Base-by-base conservation (phyloP, 92 coral and sea anemone genomes). In the Parazoanthus atlanticus region DNA sequence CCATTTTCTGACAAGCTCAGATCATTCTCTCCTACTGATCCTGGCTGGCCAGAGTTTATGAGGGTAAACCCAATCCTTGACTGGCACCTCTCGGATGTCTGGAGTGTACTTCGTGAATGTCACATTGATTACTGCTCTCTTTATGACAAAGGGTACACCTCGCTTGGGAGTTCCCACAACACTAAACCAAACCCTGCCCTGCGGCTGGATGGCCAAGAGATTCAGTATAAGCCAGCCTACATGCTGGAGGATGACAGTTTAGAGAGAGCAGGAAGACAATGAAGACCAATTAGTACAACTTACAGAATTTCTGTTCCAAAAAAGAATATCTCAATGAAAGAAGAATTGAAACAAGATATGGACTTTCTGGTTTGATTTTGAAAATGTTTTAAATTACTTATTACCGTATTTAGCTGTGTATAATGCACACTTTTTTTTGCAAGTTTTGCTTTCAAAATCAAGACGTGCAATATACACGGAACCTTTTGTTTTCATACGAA, bases 41-140 rank as follows among this genome's bases (percentile, higher is more conserved):
- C 94, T 15, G 98, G 93, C 72, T 97, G 99, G 99, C 99, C 99
- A 3, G 91, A 85, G 64, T 95, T 94, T 90, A 95, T 92, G 94
- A 95, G 99, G 76, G 92, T 97, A 21, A 97, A 95, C 86, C 98
- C 99, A 78, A 97, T 97, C 79, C 91, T 97, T 56, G 98, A 97
- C 84, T 97, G 99, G 99, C 92, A 93, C 75, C 96, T 95, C 77
- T 87, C 92, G 0, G 98, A 97, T 94, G 98, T 97, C 34, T 97
- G 99, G 99, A 78, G 90, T 58, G 90, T 97, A n/a, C 90, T 97
- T 72, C 89, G 88, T 58, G 92, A 94, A 54, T 97, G 98, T 74
- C 52, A 90, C 33, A 90, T 97, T 67, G 94, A 93, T 8, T 95
- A 97, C 89, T 93, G 98, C 69, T 84, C 94, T 46, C 93, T 97